phyloP scores from a whole-genome alignment of 2,113 vertebrate genomes.

The Chaetura pelagica region DNA sequence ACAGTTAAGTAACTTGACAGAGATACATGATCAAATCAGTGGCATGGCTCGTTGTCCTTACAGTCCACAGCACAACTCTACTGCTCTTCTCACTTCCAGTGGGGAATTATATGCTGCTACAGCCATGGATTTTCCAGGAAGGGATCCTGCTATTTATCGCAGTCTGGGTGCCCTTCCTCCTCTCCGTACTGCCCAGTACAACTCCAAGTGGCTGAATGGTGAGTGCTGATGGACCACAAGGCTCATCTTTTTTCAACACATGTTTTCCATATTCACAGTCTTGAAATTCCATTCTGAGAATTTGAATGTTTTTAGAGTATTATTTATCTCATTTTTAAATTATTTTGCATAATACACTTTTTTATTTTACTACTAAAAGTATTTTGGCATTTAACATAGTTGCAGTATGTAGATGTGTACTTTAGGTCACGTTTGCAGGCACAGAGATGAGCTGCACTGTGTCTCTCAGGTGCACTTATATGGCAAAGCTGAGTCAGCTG shows the following conservation, averaged over 20 bases:
- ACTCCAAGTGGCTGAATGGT: constrained; percentile 99
- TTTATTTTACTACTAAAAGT: neutral
- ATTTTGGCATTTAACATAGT: neutral
- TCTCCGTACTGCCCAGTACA: constrained; percentile 95
- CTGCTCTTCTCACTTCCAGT: constrained; percentile 92
- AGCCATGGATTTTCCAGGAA: constrained; percentile 96
- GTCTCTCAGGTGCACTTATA: neutral
- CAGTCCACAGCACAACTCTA: constrained; percentile 96
- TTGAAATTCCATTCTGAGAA: neutral
- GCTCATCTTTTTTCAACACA: neutral
- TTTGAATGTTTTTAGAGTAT: neutral
- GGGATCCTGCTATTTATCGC: constrained; percentile 96
- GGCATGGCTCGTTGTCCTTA: constrained; percentile 98
- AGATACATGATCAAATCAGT: constrained; percentile 97
- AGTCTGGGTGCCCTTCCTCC: constrained; percentile 92
- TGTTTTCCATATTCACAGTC: neutral
- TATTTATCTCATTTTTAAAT: neutral
- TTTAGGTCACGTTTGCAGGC: neutral
- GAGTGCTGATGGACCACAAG: constrained; percentile 4
- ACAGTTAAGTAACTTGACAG: constrained; percentile 91
- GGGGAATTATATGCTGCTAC: constrained; percentile 97
- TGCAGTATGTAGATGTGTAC: neutral
- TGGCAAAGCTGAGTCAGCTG: neutral
- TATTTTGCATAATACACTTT: neutral
- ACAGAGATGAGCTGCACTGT: neutral